phyloP scores from a whole-genome alignment of 2,888 invertebrate species.

The Torymus aiolomorphi region DNA sequence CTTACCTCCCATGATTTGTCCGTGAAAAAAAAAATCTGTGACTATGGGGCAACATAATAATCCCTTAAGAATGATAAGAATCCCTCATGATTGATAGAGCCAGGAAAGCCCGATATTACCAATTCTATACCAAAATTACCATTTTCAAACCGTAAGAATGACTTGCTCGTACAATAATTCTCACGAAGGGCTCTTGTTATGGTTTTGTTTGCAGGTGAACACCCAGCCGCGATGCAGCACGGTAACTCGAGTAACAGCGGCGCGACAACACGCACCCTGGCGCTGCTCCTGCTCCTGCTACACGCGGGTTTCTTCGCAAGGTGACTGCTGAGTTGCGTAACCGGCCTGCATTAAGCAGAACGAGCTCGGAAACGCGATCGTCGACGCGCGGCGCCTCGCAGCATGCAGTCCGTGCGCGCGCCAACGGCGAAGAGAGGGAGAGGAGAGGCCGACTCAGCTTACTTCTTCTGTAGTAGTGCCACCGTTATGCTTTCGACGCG shows the following conservation, averaged over 20 bases:
- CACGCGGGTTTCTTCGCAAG: constrained; percentile 72
- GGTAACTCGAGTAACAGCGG: constrained; percentile 76
- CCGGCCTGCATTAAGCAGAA: constrained; percentile 11
- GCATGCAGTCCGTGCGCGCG: too few relatives aligned
- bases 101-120: too few relatives aligned
- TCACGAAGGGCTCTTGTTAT: not conserved
- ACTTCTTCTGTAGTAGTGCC: not conserved
- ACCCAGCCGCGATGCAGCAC: constrained; percentile 78
- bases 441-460: not conserved
- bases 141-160: too few relatives aligned
- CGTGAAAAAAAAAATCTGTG: too few relatives aligned
- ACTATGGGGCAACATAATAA: too few relatives aligned
- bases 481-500: not conserved
- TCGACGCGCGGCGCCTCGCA: too few relatives aligned
- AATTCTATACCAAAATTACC: too few relatives aligned
- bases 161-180: not conserved
- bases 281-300: constrained; percentile 69
- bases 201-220: constrained; percentile 74
- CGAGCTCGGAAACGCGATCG: too few relatives aligned
- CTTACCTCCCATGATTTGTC: too few relatives aligned
- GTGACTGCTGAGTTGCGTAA: constrained; percentile 66
- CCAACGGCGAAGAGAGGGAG: not conserved
- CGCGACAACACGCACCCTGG: constrained; percentile 71
- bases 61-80: too few relatives aligned
- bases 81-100: too few relatives aligned